Conservation (phyloP, 2,113 vertebrate genomes). For the Gobiocypris rarus region DNA sequence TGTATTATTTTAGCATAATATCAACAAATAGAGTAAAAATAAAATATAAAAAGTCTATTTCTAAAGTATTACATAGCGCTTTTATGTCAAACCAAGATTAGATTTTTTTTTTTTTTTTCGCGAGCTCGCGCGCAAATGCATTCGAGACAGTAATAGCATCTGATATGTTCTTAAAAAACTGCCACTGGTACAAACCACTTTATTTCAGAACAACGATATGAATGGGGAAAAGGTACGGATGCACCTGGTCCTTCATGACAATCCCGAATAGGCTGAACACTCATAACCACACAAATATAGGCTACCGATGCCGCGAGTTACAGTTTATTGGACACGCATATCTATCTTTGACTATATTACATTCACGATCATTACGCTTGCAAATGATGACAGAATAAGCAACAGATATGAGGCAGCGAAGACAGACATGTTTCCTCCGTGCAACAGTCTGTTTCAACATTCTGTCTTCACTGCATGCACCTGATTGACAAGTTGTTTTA, state of each 20-base stretch:
- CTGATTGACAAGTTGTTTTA: constrained; percentile 41
- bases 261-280: constrained; percentile 1
- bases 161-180: neutral
- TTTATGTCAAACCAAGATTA: neutral
- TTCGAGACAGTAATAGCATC: neutral
- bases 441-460: constrained; percentile 32
- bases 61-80: neutral
- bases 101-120: neutral
- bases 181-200: neutral
- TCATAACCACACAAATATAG: neutral
- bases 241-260: constrained; percentile 10
- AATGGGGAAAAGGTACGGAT: neutral
- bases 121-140: neutral
- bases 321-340: neutral
- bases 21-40: neutral
- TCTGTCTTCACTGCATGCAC: constrained; percentile 28
- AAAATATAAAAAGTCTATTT: neutral
- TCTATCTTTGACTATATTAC: neutral
- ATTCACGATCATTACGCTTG: neutral
- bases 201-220: neutral
- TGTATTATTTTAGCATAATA: neutral
- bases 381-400: neutral
- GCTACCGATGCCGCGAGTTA: too few relatives aligned
- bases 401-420: constrained; percentile 11
- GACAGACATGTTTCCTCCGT: neutral